Percentiles rank a stretch among this genome's conserved stretches.
Evolutionary conservation across 2,797 vertebrate genomes (phyloP).

Genomic region (Limnodromus scolopaceus): DNA sequence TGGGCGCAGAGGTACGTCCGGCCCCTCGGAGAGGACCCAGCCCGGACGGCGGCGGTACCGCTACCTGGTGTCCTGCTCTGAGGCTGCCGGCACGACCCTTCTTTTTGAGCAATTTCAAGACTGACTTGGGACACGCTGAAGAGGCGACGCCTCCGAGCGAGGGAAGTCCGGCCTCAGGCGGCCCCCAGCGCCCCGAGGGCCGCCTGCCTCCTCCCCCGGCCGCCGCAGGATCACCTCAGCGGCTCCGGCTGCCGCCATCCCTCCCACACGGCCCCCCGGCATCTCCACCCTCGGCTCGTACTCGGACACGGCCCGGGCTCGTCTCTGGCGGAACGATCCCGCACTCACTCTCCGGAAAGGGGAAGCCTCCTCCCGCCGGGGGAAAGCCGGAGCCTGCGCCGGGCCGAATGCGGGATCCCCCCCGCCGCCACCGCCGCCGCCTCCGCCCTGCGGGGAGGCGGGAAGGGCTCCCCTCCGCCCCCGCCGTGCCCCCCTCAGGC

Average conservation of each 20-base stretch:
- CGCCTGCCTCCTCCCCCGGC: neutral
- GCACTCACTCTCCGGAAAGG: neutral
- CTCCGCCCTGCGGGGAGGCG: neutral
- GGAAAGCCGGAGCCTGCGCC: neutral
- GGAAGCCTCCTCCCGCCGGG: neutral
- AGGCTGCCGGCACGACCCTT: neutral
- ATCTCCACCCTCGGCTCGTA: neutral
- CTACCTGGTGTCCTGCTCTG: neutral
- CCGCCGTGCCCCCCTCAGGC: conserved; percentile 10
- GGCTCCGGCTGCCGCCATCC: neutral
- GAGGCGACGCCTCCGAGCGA: neutral
- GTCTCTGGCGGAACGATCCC: neutral
- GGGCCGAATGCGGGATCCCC: neutral
- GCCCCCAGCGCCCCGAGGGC: neutral
- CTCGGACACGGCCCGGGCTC: neutral
- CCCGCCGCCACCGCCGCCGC: neutral
- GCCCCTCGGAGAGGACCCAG: fast-evolving
- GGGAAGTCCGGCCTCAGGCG: neutral
- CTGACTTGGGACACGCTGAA: neutral
- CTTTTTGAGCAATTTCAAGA: neutral
- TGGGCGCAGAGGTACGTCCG: neutral
- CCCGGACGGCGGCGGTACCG: neutral
- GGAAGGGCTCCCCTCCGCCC: neutral
- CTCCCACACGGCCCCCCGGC: neutral
- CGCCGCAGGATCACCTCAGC: neutral